These are phyloP conservation scores for Fratercula arctica DNA, from an alignment of 2,797 vertebrate genomes.

Conservation along the genomic window DNA sequence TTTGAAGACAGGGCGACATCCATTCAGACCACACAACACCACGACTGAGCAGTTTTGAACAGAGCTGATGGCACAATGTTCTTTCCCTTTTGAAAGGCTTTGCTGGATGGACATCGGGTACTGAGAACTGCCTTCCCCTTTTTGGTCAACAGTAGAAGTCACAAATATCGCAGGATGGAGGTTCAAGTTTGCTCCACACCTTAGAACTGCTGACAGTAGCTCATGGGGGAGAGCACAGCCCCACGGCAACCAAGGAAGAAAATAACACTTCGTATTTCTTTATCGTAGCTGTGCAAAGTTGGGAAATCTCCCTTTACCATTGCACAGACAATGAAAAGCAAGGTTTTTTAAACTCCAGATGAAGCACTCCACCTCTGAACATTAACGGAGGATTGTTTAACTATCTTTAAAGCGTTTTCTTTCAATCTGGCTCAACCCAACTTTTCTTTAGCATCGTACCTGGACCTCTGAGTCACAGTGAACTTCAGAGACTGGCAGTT, in stretches of 20 bases:
- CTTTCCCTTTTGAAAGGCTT: not conserved
- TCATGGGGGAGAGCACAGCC: not conserved
- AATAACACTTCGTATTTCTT: not conserved
- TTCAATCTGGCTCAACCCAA: not conserved
- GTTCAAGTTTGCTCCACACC: not conserved
- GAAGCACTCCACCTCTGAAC: not conserved
- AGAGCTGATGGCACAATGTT: not conserved
- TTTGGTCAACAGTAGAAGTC: not conserved
- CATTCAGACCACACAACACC: not conserved
- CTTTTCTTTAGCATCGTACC: not conserved
- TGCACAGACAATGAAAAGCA: not conserved
- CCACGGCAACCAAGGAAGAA: not conserved
- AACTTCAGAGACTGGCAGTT: not conserved
- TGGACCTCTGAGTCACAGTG: not conserved
- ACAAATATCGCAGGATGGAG: not conserved
- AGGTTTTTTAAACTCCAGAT: not conserved
- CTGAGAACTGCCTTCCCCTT: not conserved
- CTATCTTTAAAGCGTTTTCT: not conserved
- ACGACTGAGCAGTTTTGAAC: rapidly evolving
- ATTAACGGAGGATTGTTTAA: not conserved
- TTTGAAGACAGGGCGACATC: not conserved
- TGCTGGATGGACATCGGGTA: not conserved
- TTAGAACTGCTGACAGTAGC: not conserved
- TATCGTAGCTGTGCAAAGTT: not conserved
- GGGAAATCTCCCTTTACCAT: not conserved